Conservation (phyloP, 2,888 invertebrate species). For the Hyposoter didymator region DNA sequence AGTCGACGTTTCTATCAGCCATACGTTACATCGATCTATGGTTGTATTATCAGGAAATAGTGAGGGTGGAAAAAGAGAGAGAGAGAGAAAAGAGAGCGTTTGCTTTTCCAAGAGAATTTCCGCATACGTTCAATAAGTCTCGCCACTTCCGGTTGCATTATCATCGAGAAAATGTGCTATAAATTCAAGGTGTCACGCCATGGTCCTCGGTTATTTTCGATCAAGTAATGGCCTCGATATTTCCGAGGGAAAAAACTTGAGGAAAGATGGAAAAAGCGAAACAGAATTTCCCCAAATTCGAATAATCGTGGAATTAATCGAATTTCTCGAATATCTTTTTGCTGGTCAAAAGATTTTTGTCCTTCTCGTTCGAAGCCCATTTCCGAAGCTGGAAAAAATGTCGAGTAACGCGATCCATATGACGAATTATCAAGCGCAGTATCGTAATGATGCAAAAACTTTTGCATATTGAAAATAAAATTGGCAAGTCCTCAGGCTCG, state of each 20-base stretch:
- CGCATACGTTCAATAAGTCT: slow-evolving; percentile 31
- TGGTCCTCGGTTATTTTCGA: not conserved
- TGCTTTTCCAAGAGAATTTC: slow-evolving; percentile 42
- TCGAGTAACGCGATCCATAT: not conserved
- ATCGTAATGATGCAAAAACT: not conserved
- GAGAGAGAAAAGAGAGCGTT: not conserved
- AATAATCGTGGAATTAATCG: slow-evolving; percentile 10
- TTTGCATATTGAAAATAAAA: slow-evolving; percentile 2
- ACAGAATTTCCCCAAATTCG: slow-evolving; percentile 3
- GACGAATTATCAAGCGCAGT: not conserved
- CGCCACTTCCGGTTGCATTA: slow-evolving; percentile 27
- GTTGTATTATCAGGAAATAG: slow-evolving; percentile 55
- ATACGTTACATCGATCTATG: slow-evolving; percentile 40
- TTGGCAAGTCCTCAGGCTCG: not conserved
- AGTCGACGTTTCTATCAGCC: slow-evolving; percentile 62
- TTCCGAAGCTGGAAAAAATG: not conserved
- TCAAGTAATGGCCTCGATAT: slow-evolving; percentile 18
- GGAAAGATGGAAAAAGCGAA: not conserved
- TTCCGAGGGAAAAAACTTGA: not conserved
- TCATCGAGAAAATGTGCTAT: slow-evolving; percentile 18
- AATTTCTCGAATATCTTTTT: slow-evolving; percentile 24
- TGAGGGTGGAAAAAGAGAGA: not conserved
- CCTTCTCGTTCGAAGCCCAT: not conserved
- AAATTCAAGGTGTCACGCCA: slow-evolving; percentile 48
- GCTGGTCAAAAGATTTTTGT: not conserved